Percentiles rank a stretch among this genome's conserved stretches.
Conservation (phyloP, 2,113 vertebrate species). For the Grammatotria lemairii region DNA sequence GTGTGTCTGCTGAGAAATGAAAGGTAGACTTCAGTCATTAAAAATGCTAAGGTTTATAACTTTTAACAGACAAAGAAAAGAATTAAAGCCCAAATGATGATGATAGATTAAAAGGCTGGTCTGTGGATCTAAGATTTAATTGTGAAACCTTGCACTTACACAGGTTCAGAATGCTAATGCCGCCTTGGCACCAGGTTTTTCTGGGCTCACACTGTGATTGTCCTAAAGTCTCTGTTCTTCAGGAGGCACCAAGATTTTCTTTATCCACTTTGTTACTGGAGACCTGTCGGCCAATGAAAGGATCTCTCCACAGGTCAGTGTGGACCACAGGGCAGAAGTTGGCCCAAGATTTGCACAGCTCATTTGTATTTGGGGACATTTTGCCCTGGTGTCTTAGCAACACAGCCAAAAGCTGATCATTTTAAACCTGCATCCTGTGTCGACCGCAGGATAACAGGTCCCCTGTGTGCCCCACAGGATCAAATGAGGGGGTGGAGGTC, state of each 20-base stretch:
- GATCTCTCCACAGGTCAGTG: slow-evolving; percentile 26
- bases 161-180: slow-evolving; percentile 19
- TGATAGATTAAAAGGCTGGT: not conserved
- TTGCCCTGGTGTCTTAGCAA: slow-evolving; percentile 50
- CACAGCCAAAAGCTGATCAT: slow-evolving; percentile 29
- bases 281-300: slow-evolving; percentile 15
- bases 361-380: slow-evolving; percentile 50
- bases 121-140: not conserved
- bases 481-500: slow-evolving; percentile 37
- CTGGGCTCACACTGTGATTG: not conserved
- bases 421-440: slow-evolving; percentile 28
- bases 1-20: slow-evolving; percentile 23
- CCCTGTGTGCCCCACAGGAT: slow-evolving; percentile 10
- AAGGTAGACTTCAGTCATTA: not conserved
- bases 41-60: not conserved
- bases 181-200: not conserved
- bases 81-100: not conserved
- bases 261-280: slow-evolving; percentile 10
- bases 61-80: not conserved
- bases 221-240: not conserved
- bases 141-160: not conserved
- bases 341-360: not conserved
- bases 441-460: slow-evolving; percentile 23
- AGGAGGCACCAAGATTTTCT: slow-evolving; percentile 2
- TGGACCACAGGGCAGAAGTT: slow-evolving; percentile 8